Conservation (phyloP, 2,113 vertebrate species). For the Lutjanus erythropterus region DNA sequence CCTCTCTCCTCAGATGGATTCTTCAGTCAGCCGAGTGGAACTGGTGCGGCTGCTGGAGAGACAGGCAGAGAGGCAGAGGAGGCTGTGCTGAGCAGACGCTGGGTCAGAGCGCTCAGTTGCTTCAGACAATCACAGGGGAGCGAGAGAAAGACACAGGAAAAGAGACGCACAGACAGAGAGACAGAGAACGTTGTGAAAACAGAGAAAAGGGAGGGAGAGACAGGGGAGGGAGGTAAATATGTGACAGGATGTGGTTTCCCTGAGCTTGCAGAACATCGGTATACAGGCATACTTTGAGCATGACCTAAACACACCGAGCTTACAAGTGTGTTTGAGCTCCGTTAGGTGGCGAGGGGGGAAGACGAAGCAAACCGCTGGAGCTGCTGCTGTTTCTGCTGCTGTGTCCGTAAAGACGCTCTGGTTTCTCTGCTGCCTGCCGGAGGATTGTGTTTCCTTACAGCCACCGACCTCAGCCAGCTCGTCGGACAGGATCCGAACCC, state of each 20-base stretch:
- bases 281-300: constrained; percentile 83
- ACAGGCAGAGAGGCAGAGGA: constrained; percentile 58
- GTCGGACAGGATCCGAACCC: constrained; percentile 37
- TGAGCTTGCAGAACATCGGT: constrained; percentile 85
- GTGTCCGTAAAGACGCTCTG: constrained; percentile 18
- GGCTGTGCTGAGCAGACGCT: constrained; percentile 69
- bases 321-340: constrained; percentile 68
- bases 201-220: constrained; percentile 37
- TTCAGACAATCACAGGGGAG: constrained; percentile 80
- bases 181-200: constrained; percentile 22
- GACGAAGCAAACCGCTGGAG: constrained; percentile 55
- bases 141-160: constrained; percentile 48
- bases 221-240: constrained; percentile 73
- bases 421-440: constrained; percentile 34
- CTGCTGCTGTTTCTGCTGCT: constrained; percentile 34
- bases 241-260: constrained; percentile 89
- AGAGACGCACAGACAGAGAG: constrained; percentile 2
- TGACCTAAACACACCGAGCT: constrained; percentile 83
- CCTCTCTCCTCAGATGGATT: constrained; percentile 78
- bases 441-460: constrained; percentile 48
- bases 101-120: constrained; percentile 81
- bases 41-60: constrained; percentile 73
- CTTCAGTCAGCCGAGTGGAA: constrained; percentile 85
- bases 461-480: constrained; percentile 38
- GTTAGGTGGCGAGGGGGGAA: constrained; percentile 56